phyloP scores from a whole-genome alignment of 2,888 invertebrate genomes.

The Drosophila anomelani region DNA sequence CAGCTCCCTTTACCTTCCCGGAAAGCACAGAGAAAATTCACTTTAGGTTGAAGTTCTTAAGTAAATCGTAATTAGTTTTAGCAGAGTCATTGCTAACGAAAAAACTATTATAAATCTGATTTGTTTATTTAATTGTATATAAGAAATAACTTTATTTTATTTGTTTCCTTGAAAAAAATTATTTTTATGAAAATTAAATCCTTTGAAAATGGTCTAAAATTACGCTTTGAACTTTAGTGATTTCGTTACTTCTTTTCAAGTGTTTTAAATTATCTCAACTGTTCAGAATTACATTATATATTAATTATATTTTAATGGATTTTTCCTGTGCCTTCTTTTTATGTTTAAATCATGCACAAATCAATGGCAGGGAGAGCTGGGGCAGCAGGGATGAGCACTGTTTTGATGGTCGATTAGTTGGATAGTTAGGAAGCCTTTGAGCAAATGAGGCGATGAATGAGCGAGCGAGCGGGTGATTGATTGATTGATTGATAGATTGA shows the following conservation, averaged over 20 bases:
- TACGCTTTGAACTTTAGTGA: too few relatives aligned
- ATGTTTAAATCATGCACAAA: slow-evolving; percentile 25
- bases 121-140: neutral
- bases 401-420: slow-evolving; percentile 7
- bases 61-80: too few relatives aligned
- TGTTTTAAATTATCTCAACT: too few relatives aligned
- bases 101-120: neutral
- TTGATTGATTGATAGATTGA: slow-evolving; percentile 26
- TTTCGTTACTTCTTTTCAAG: too few relatives aligned
- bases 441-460: slow-evolving; percentile 54
- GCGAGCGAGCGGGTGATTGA: slow-evolving; percentile 44
- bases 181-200: neutral
- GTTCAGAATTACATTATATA: neutral
- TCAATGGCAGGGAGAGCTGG: neutral
- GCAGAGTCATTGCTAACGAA: too few relatives aligned
- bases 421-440: slow-evolving; percentile 22
- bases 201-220: neutral
- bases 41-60: neutral
- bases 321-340: slow-evolving; percentile 23
- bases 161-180: neutral
- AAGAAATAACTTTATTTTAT: neutral
- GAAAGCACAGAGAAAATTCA: slow-evolving; percentile 8
- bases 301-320: neutral
- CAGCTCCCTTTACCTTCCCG: neutral
- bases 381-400: neutral